Base-by-base conservation (phyloP, 2,888 invertebrate genomes). In the Rhorus exstirpatorius region DNA sequence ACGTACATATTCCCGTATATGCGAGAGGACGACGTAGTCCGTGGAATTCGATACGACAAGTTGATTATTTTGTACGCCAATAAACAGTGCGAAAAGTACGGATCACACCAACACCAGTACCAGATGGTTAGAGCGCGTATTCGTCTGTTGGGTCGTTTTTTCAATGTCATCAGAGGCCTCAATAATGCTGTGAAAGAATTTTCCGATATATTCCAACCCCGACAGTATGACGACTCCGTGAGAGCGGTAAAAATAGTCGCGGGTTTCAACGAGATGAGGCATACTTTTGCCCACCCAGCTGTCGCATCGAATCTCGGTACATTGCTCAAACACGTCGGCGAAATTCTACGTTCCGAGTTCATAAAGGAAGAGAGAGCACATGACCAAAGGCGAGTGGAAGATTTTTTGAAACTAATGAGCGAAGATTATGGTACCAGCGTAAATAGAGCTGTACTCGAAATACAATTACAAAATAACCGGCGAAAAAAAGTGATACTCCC, bases 51-150 rank as follows among this genome's bases (percentile, higher is more conserved):
- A 46, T 86, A 87, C 75, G 86, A 87, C 49, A 61, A 70, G 46
- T 60, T 85, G 14, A 17, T 81, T 0, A 85, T 84, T 8, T n/a
- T 79, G 12, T 85, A 76, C 46, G 85, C 77, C 2, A 87, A 86
- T 70, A 80, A 82, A 35, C 65, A 83, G 51, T 85, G 85, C 68
- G 60, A 74, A 10, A 85, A 86, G 49, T 86, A 86, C 72, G 24
- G 74, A 44, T 35, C 55, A 1, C 65, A 84, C 19, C 49, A 41
- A 7, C 78, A 85, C 53, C 79, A 83, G 41, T 68, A 72, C 19
- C 71, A 84, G 26, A 83, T 84, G 84, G 83, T 86, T 17, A 63
- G 86, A 8, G 80, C 79, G 14, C 81, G 85, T 46, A 7, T 87
- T 14, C 49, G 84, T 53, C 65, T 84, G 6, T 17, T 85, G 0